Evolutionary conservation across 2,113 vertebrate species (phyloP).

Genomic region (Petrocephalus microphthalmus): DNA sequence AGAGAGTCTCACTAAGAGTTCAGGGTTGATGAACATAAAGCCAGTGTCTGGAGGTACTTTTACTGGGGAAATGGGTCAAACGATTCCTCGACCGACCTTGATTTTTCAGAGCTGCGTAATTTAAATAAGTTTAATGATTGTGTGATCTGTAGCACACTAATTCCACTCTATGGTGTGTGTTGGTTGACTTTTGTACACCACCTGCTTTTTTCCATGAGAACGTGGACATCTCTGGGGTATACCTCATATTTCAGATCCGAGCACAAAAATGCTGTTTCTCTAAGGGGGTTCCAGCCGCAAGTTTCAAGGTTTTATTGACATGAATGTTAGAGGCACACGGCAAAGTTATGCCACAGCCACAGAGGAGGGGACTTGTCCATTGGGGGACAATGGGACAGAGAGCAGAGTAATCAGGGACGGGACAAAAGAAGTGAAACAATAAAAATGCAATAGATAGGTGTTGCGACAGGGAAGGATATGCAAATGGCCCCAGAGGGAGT

Average conservation of each 20-base stretch:
- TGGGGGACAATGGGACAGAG: background rate
- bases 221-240: no score
- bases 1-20: background rate
- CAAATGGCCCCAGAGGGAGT: background rate
- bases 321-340: background rate
- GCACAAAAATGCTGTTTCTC: background rate
- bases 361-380: no score
- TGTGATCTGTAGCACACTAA: background rate
- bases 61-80: background rate
- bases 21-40: background rate
- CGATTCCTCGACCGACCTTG: background rate
- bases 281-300: background rate
- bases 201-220: background rate
- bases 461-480: background rate
- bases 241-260: background rate
- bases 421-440: background rate
- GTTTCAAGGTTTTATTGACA: background rate
- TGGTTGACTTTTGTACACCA: background rate
- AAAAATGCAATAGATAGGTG: background rate
- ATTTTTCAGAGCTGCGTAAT: background rate
- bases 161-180: background rate
- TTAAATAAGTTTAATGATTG: background rate
- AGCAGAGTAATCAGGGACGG: background rate
- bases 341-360: background rate
- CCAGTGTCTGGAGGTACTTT: background rate